Evolutionary conservation across 2,797 vertebrate species (phyloP).

Genomic region (Sternarchorhynchus goeldii): DNA sequence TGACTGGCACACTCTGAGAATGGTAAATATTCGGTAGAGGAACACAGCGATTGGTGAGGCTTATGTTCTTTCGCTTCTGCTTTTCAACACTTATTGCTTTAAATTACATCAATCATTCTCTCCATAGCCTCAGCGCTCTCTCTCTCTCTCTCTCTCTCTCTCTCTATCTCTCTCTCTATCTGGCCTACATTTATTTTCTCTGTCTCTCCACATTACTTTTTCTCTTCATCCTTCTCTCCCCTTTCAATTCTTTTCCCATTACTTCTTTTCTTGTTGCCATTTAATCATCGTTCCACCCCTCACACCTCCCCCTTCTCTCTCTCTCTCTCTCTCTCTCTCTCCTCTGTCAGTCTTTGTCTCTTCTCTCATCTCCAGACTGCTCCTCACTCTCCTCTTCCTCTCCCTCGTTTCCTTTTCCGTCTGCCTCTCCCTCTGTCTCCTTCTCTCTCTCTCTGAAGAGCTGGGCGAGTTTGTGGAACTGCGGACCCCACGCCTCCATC

Average conservation of each 20-base stretch:
- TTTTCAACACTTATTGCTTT: constrained; percentile 84
- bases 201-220: constrained; percentile 78
- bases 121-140: constrained; percentile 59
- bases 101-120: constrained; percentile 82
- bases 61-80: constrained; percentile 73
- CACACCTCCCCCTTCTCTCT: constrained; percentile 41
- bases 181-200: constrained; percentile 73
- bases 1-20: constrained; percentile 74
- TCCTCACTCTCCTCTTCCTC: constrained; percentile 51
- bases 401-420: constrained; percentile 25
- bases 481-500: constrained; percentile 88
- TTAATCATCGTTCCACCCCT: constrained; percentile 67
- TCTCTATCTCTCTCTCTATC: constrained; percentile 47
- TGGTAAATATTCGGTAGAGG: constrained; percentile 68
- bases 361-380: constrained; percentile 44
- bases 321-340: constrained; percentile 55
- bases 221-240: constrained; percentile 77
- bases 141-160: constrained; percentile 43
- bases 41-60: constrained; percentile 65
- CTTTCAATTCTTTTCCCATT: constrained; percentile 73
- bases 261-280: constrained; percentile 67
- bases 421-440: constrained; percentile 54
- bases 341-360: constrained; percentile 53
- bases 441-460: constrained; percentile 79
- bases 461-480: constrained; percentile 85